A percentile compares a stretch with the other conserved stretches of the same genome.
Conservation (phyloP, 2,888 invertebrate species). For the Agrenia bidenticulata region DNA sequence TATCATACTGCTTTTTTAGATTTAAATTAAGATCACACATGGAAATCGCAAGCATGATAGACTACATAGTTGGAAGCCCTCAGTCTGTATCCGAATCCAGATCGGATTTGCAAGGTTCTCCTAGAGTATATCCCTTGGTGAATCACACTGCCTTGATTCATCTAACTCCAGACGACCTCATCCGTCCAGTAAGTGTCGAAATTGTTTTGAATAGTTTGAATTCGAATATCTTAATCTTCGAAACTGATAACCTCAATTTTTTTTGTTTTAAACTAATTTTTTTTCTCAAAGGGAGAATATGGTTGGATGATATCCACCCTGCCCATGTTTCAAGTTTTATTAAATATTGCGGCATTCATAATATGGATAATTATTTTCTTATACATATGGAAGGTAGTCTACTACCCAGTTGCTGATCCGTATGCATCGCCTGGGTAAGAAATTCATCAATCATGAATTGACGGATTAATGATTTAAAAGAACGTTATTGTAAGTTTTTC, state of each 20-base stretch:
- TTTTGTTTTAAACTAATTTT: too few species aligned
- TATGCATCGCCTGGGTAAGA: slow-evolving; percentile 48
- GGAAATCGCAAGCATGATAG: too few species aligned
- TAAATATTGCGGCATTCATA: slow-evolving; percentile 34
- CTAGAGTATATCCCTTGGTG: slow-evolving; percentile 19
- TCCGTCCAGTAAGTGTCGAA: slow-evolving; percentile 26
- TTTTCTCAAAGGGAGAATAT: slow-evolving; percentile 18
- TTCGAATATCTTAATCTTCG: not conserved
- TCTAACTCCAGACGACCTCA: slow-evolving; percentile 26
- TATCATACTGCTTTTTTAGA: too few species aligned
- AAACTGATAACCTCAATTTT: too few species aligned
- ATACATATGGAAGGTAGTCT: slow-evolving; percentile 46
- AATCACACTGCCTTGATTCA: slow-evolving; percentile 27
- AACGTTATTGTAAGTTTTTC: too few species aligned
- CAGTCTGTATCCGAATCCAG: too few species aligned
- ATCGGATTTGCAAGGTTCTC: not conserved
- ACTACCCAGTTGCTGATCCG: slow-evolving; percentile 41
- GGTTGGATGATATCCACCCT: slow-evolving; percentile 42
- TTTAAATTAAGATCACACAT: too few species aligned
- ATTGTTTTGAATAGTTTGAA: not conserved
- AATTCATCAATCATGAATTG: not conserved
- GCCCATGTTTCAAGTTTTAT: slow-evolving; percentile 37
- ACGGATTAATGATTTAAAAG: too few species aligned
- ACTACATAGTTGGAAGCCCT: too few species aligned
- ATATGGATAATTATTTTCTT: slow-evolving; percentile 37